A percentile compares a stretch with the other conserved stretches of the same genome.
Evolutionary conservation across 2,888 invertebrate genomes (phyloP).

Genomic region (Ischnura elegans): DNA sequence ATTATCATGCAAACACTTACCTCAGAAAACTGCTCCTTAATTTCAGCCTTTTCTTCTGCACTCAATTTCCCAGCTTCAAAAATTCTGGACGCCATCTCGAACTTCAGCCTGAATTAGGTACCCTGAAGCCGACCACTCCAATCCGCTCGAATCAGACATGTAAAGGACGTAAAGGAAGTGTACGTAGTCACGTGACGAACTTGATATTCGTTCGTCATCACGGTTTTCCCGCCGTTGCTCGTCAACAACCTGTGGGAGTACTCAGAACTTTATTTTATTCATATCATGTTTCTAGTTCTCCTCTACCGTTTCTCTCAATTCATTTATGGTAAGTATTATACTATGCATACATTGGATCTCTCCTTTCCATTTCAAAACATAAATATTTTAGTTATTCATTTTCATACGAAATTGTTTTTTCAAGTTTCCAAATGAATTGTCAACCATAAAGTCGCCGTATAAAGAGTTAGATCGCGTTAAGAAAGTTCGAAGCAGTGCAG

Average conservation of each 20-base stretch:
- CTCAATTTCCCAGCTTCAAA: conserved; percentile 78
- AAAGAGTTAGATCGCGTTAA: no score
- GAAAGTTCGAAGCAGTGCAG: no score
- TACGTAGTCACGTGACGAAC: conserved; percentile 41
- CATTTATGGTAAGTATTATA: no score
- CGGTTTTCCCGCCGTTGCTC: conserved; percentile 37
- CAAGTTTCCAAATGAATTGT: no score
- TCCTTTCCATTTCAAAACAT: no score
- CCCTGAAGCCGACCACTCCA: conserved; percentile 39
- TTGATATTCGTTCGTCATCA: conserved; percentile 52
- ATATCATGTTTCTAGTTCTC: no score
- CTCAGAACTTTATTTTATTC: background rate
- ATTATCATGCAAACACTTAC: conserved; percentile 79
- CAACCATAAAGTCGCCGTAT: no score
- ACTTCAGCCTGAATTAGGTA: conserved; percentile 37
- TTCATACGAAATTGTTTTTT: no score
- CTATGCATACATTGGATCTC: no score
- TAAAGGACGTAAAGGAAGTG: conserved; percentile 53
- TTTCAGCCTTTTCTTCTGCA: conserved; percentile 86
- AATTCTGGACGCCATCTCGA: conserved; percentile 58
- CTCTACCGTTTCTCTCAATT: no score
- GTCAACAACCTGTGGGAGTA: background rate
- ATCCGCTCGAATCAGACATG: conserved; percentile 21
- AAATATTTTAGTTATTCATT: no score
- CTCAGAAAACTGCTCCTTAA: conserved; percentile 87